Conservation (phyloP, 2,113 vertebrate genomes). For the Monarcha castaneiventris region DNA sequence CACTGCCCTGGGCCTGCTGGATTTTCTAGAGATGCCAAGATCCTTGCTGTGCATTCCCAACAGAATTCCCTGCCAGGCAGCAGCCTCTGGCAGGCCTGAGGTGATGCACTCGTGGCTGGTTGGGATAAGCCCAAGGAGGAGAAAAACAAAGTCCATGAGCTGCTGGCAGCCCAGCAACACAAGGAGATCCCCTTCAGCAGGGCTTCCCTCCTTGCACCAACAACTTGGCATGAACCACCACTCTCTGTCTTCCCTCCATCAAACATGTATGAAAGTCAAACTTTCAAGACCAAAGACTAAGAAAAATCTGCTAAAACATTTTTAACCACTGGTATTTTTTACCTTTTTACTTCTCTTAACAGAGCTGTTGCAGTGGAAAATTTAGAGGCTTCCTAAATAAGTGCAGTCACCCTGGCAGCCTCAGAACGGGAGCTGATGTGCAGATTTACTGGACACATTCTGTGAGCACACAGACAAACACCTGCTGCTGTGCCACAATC, state of each 20-base stretch:
- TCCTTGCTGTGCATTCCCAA: fast-evolving
- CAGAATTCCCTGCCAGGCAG: neutral
- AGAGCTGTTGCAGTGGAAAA: neutral
- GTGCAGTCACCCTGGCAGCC: neutral
- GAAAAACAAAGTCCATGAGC: neutral
- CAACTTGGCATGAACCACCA: fast-evolving
- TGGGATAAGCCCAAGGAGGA: neutral
- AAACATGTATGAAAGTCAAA: fast-evolving
- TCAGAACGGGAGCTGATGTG: neutral
- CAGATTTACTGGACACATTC: neutral
- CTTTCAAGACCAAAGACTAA: neutral
- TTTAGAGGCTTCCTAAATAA: neutral
- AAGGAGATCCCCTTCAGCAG: too few species aligned
- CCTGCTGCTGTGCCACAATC: neutral
- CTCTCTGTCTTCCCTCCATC: neutral
- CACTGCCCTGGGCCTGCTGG: neutral
- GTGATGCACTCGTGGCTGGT: fast-evolving
- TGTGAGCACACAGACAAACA: neutral
- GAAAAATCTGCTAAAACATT: neutral
- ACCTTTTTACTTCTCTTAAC: neutral
- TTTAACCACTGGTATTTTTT: neutral
- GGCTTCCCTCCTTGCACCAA: neutral
- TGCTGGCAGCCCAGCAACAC: neutral
- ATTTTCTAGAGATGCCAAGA: too few species aligned
- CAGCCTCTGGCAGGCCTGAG: neutral